phyloP scores from a whole-genome alignment of 1,140 invertebrate genomes.

The Triops cancriformis region DNA sequence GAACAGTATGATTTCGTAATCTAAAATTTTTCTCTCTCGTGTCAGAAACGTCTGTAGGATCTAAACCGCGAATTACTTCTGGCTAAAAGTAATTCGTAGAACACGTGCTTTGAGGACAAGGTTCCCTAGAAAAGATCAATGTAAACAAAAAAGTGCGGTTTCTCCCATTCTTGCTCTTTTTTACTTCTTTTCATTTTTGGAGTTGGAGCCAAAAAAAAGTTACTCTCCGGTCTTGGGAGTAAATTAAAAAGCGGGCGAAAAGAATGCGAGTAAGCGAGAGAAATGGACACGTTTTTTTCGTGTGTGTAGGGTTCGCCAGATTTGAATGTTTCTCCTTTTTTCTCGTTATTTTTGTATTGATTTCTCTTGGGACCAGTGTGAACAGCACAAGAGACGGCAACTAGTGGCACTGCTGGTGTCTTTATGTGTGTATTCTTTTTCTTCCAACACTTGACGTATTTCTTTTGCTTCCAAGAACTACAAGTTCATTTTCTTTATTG shows the following conservation, averaged over 20 bases:
- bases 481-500: neutral
- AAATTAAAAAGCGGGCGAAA: neutral
- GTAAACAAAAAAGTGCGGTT: neutral
- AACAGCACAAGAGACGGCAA: neutral
- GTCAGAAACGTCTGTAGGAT: too few species aligned
- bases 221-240: neutral
- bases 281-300: neutral
- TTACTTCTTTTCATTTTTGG: neutral
- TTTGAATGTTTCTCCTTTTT: slow-evolving; percentile 8
- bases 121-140: too few species aligned
- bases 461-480: neutral
- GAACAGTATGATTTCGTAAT: too few species aligned
- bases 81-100: too few species aligned
- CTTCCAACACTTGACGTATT: neutral
- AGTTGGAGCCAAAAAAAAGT: neutral
- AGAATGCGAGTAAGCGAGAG: neutral
- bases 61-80: too few species aligned
- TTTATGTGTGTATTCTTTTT: neutral
- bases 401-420: slow-evolving; percentile 2
- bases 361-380: neutral
- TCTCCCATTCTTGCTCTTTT: neutral
- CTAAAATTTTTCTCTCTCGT: too few species aligned
- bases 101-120: too few species aligned
- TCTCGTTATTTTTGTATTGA: slow-evolving; percentile 14
- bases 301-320: neutral